Base-by-base conservation (phyloP, 2,797 vertebrate genomes). In the Molossus molossus region DNA sequence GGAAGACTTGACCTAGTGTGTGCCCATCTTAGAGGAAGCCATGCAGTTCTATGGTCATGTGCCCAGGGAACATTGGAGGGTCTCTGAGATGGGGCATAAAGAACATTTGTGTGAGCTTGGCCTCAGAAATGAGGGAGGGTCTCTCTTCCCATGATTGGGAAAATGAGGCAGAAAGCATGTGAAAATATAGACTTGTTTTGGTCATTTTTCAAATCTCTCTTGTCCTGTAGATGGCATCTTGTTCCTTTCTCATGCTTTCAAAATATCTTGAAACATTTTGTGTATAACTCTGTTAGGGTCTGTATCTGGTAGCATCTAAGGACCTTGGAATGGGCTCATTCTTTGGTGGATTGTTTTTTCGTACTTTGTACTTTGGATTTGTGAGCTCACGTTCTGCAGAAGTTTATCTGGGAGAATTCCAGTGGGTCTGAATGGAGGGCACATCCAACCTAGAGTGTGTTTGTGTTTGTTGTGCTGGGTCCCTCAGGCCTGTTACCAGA, bases 1-100 rank as follows among this genome's bases (percentile, higher is more conserved):
- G 29, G 64, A 65, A 29, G 55, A 50, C 5, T 0, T n/a, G 25
- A 23, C 45, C 5, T 9, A 3, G 53, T 5, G 1, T 0, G 2
- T 18, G n/a, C 40, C 27, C 45, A 21, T 53, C n/a, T 27, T 25
- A 80, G 33, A 25, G 48, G 80, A 53, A 53, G 1, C 33, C 33
- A 33, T 33, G 33, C 33, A 33, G 33, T 33, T 33, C 33, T 33
- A 3, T 33, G 33, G 33, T 33, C 33, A 33, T 33, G 13, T 57
- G 57, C 53, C 21, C 55, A 67, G 15, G 5, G 12, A 53, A 0
- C 2, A 1, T 12, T 1, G 9, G 86, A 90, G 13, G 58, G n/a
- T 27, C 37, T n/a, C 45, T 0, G 17, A 85, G 48, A 23, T 18
- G 40, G n/a, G 11, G 4, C 1, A 9, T 6, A 29, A 10, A 60